phyloP scores from a whole-genome alignment of 1,140 invertebrate species.

The Eurosta solidaginis region DNA sequence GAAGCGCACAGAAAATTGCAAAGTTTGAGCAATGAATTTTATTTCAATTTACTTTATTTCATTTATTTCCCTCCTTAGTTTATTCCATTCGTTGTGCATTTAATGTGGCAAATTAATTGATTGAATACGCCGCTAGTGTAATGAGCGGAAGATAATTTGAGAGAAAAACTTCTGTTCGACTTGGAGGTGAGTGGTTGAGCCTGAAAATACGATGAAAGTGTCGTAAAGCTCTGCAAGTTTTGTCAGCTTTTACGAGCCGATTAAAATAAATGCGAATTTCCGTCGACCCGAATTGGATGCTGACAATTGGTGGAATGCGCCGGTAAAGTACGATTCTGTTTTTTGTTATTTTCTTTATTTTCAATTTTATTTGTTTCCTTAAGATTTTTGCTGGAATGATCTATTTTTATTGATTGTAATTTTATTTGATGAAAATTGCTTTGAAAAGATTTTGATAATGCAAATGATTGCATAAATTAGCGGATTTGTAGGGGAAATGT shows the following conservation, averaged over 20 bases:
- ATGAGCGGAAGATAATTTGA: neutral
- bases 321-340: too few relatives aligned
- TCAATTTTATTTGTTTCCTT: neutral
- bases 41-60: constrained; percentile 27
- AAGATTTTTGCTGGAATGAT: neutral
- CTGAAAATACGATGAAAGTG: neutral
- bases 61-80: neutral
- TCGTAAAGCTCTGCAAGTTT: neutral
- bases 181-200: neutral
- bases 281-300: neutral
- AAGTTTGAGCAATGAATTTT: constrained; percentile 33
- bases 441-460: neutral
- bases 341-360: neutral
- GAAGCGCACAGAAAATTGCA: constrained; percentile 31
- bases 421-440: neutral
- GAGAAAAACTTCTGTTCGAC: neutral
- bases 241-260: constrained; percentile 9
- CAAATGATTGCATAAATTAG: constrained; percentile 21
- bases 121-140: neutral
- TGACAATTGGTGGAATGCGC: neutral
- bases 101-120: constrained; percentile 29
- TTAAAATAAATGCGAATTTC: constrained; percentile 30
- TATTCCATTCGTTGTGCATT: constrained; percentile 20
- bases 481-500: neutral
- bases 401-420: neutral